Conservation (phyloP, 1,140 invertebrate genomes). For the Cylas formicarius region DNA sequence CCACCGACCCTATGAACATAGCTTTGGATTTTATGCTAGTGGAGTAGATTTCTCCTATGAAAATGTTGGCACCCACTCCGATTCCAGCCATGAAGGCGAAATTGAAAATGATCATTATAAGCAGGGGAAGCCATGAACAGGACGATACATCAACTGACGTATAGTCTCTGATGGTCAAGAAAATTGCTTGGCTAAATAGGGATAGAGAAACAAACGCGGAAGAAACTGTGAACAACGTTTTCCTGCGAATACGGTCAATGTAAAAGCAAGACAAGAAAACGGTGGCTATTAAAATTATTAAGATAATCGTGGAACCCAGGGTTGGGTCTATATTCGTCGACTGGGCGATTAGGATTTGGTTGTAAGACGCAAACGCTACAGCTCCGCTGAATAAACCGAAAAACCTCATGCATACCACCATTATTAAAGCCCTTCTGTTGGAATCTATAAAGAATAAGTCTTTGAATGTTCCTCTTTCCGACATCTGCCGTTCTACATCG, state of each 20-base stretch:
- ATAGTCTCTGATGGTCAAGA: conserved; percentile 26
- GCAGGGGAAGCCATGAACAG: conserved; percentile 31
- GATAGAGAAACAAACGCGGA: conserved; percentile 14
- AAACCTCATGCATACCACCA: conserved; percentile 46
- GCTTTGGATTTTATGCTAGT: conserved; percentile 34
- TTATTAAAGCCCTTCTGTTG: conserved; percentile 44
- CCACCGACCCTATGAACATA: conserved; percentile 24
- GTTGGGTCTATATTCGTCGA: conserved; percentile 39
- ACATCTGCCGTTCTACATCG: conserved; percentile 31
- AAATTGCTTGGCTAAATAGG: conserved; percentile 21
- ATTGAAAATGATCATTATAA: conserved; percentile 27
- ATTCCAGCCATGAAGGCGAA: conserved; percentile 27
- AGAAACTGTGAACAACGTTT: conserved; percentile 24
- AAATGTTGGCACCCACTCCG: conserved; percentile 23
- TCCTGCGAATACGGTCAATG: conserved; percentile 26
- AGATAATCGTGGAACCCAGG: conserved; percentile 46
- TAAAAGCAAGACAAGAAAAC: conserved; percentile 43
- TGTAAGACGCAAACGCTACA: conserved; percentile 55
- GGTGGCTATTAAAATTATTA: conserved; percentile 55
- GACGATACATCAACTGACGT: conserved; percentile 12
- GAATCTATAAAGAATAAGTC: conserved; percentile 43
- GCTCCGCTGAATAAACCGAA: conserved; percentile 57
- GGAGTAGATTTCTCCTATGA: conserved; percentile 33
- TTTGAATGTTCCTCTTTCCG: conserved; percentile 34
- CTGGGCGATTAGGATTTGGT: conserved; percentile 47